phyloP scores from a whole-genome alignment of 37 sponge, comb jelly and placozoan species.

The Cladorhizidae sp. region DNA sequence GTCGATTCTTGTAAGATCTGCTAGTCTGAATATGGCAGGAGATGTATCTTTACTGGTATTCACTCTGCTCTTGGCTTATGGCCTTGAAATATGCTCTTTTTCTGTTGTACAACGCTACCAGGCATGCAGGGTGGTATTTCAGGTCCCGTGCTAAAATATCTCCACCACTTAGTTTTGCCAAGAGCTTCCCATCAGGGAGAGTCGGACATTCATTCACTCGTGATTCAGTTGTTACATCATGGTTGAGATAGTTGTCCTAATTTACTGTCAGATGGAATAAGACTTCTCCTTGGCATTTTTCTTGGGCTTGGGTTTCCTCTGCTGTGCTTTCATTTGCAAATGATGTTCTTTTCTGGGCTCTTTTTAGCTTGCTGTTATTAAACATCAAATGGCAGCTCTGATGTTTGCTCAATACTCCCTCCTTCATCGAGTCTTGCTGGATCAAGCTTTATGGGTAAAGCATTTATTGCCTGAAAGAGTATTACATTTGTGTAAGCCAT shows the following conservation, averaged over 20 bases:
- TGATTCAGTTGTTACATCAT: slow-evolving; percentile 4
- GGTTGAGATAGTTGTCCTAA: background rate
- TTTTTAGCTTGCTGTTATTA: background rate
- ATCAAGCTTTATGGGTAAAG: slow-evolving; percentile 1
- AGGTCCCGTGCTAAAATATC: background rate
- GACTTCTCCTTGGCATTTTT: slow-evolving; percentile 1
- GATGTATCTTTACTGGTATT: background rate
- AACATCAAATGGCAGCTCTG: slow-evolving; percentile 1
- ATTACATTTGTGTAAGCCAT: background rate
- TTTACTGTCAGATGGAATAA: background rate
- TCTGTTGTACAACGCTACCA: slow-evolving; percentile 9
- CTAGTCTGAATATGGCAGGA: slow-evolving; percentile 4
- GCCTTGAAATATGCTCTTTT: slow-evolving; percentile 1
- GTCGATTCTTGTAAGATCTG: background rate
- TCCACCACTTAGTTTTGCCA: slow-evolving; percentile 13
- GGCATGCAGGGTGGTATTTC: slow-evolving; percentile 2
- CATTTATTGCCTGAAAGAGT: slow-evolving; percentile 4
- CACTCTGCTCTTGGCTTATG: slow-evolving; percentile 9
- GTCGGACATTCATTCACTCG: slow-evolving; percentile 10
- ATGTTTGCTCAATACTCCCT: background rate
- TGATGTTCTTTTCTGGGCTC: background rate
- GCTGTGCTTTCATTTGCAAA: background rate
- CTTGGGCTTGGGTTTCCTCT: background rate
- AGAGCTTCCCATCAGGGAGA: slow-evolving; percentile 3
- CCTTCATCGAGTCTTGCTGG: slow-evolving; percentile 1